These are phyloP conservation scores for Dromas ardeola DNA, from an alignment of 2,113 vertebrate species.

Conservation along the genomic window DNA sequence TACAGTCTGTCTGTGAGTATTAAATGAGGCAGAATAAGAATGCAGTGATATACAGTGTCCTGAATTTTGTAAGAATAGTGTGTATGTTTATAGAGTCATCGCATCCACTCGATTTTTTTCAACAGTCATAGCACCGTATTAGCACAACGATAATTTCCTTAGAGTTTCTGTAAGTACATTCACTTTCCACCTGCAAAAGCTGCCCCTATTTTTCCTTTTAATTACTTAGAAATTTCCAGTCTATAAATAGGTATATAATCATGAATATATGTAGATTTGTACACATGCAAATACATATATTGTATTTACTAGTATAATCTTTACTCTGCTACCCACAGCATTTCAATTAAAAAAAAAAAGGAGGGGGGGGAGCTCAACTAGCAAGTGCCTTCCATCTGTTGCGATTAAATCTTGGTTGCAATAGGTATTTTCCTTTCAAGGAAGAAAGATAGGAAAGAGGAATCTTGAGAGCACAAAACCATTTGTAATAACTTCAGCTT, in stretches of 20 bases:
- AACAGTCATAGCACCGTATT: background rate
- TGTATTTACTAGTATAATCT: background rate
- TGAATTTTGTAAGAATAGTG: conserved; percentile 24
- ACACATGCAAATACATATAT: background rate
- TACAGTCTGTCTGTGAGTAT: conserved; percentile 90
- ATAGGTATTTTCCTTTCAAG: background rate
- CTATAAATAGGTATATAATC: background rate
- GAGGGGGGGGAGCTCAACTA: background rate
- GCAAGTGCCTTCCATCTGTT: background rate
- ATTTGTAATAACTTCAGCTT: background rate
- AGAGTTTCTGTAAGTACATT: background rate
- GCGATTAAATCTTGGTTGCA: background rate
- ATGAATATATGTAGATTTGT: background rate
- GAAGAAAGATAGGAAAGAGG: background rate
- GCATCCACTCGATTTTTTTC: background rate
- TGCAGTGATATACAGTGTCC: background rate
- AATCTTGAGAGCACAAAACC: background rate
- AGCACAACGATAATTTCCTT: background rate
- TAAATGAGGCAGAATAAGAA: conserved; percentile 56
- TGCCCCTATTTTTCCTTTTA: background rate
- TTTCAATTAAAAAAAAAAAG: background rate
- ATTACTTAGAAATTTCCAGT: background rate
- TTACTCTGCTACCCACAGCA: background rate
- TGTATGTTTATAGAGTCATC: conserved; percentile 26
- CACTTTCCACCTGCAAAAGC: background rate